Evolutionary conservation across 2,888 invertebrate species (phyloP).

Genomic region (Metopia argyrocephala): DNA sequence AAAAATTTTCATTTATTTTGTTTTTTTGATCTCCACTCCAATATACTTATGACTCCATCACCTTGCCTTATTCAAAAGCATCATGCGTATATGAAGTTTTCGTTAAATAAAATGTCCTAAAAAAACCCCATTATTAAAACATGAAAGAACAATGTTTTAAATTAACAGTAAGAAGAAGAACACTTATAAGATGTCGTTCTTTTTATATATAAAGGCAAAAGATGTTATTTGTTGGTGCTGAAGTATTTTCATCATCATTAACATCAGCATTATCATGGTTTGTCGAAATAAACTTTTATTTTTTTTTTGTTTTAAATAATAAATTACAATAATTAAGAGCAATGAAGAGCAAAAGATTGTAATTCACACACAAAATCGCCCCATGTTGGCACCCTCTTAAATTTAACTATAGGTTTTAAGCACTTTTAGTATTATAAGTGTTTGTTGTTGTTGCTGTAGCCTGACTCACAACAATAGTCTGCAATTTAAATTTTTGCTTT

Average conservation of each 20-base stretch:
- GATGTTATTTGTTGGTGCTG: conserved; percentile 25
- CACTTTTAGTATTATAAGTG: conserved; percentile 19
- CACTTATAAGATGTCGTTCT: conserved; percentile 43
- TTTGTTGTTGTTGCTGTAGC: conserved; percentile 13
- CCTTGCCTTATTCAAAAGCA: conserved; percentile 13
- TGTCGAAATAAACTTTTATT: conserved; percentile 15
- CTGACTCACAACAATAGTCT: conserved; percentile 41
- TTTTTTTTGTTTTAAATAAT: conserved; percentile 69
- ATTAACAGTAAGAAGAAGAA: conserved; percentile 26
- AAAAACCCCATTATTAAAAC: conserved; percentile 32
- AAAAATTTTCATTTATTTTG: too few relatives aligned
- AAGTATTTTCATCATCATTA: conserved; percentile 43
- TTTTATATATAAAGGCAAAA: conserved; percentile 30
- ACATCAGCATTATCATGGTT: conserved; percentile 32
- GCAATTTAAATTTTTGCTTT: too few relatives aligned
- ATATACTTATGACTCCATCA: too few relatives aligned
- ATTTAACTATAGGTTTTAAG: conserved; percentile 74
- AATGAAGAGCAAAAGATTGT: conserved; percentile 72
- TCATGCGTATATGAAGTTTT: neutral
- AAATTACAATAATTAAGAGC: conserved; percentile 78
- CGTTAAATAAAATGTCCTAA: neutral
- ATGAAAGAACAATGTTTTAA: conserved; percentile 18
- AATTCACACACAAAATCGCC: conserved; percentile 71
- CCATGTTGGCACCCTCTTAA: conserved; percentile 77
- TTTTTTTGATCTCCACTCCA: too few relatives aligned